phyloP scores from a whole-genome alignment of 2,113 vertebrate genomes.

The Cyanoramphus novaezelandiae region DNA sequence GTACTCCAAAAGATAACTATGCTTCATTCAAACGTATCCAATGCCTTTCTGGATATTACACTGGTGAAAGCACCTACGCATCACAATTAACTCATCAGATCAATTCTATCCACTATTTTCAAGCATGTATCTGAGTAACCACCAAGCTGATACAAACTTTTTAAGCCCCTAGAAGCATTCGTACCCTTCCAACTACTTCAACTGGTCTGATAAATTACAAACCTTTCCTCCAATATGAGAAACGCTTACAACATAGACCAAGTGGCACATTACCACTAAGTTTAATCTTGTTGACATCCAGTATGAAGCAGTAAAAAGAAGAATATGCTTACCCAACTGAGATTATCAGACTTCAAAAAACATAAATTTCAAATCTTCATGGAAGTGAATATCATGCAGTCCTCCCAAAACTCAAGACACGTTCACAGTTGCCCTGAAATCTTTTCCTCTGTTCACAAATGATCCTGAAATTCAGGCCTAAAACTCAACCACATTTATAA shows the following conservation, averaged over 20 bases:
- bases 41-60: neutral
- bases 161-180: neutral
- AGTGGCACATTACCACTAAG: neutral
- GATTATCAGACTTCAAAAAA: neutral
- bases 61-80: neutral
- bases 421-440: neutral
- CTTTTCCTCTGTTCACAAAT: neutral
- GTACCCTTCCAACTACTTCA: neutral
- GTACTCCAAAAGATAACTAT: neutral
- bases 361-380: neutral
- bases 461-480: neutral
- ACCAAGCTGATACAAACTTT: neutral
- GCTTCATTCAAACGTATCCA: neutral
- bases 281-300: neutral
- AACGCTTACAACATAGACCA: neutral
- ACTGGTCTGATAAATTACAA: neutral
- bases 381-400: neutral
- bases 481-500: neutral
- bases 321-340: neutral
- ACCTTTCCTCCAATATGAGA: neutral
- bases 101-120: neutral
- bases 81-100: neutral
- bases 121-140: neutral
- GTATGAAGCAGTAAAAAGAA: neutral
- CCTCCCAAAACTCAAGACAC: neutral